Evolutionary conservation across 1,140 invertebrate genomes (phyloP), one percentile per base, ranked within the genome.

Genomic region (Eufriesea mexicana): DNA sequence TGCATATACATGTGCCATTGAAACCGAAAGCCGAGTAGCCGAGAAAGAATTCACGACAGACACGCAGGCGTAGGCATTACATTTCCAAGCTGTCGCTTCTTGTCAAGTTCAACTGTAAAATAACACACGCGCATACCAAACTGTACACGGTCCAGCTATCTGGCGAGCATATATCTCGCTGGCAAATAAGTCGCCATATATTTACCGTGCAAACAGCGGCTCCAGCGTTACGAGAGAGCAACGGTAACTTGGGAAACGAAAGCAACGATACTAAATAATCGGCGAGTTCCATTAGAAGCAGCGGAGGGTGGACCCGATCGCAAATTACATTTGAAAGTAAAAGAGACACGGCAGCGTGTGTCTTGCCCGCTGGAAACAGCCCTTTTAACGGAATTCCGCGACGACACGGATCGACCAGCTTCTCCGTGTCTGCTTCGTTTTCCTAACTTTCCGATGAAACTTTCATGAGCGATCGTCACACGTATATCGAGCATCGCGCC

Each of bases 291-390:
- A 55, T 77, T 54, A 67, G 45, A 42, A 25, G 25, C 12, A 6
- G 2, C 8, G 23, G n/a, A 25, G 14, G 20, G 8, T 8, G 18
- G 28, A 18, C 49, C 25, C 5, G 25, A 54, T 64, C 2, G 47
- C 25, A 62, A 49, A 72, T 62, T 62, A 49, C 78, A 80, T 80
- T 80, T 64, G 70, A 80, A 80, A 73, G 70, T 73, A 54, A 73
- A 80, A 80, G 59, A 42, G 51, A 25, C 8, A 42, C 35, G n/a
- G n/a, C 18, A 42, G 18, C 20, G 67, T 42, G 47, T 35, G 67
- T 62, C 55, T 66, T 66, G 77, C 18, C 8, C 18, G n/a, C 16
- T 25, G 20, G 10, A 20, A 54, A 51, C 55, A 54, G 23, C 35
- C 49, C 59, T 51, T 75, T 75, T 72, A 80, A 74, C 70, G 61